Percentiles rank a stretch among this genome's conserved stretches.
phyloP scores from a whole-genome alignment of 1,140 invertebrate genomes.

The Sinella curviseta region DNA sequence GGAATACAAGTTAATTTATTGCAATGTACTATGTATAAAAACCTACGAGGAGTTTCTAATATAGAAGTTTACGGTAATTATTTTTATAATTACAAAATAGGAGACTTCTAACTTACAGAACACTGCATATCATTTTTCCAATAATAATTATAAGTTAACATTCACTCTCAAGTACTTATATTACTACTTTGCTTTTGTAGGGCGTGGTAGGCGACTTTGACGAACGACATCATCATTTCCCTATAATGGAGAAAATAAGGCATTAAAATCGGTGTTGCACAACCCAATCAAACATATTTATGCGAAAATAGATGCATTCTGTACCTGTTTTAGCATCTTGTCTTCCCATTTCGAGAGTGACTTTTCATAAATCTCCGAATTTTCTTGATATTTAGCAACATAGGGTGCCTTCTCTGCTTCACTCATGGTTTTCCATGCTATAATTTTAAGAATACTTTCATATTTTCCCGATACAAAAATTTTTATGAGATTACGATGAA shows the following conservation, averaged over 20 bases:
- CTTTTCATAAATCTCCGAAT: constrained; percentile 33
- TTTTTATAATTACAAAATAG: too few species aligned
- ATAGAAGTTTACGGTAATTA: too few species aligned
- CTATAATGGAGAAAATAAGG: constrained; percentile 27
- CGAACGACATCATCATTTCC: constrained; percentile 44
- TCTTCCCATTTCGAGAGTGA: constrained; percentile 43
- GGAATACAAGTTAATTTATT: too few species aligned
- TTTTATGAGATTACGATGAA: not conserved
- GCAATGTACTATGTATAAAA: too few species aligned
- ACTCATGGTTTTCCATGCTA: constrained; percentile 37
- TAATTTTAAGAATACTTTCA: not conserved
- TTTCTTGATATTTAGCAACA: constrained; percentile 23
- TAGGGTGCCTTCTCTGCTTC: constrained; percentile 41
- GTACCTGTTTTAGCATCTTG: constrained; percentile 45
- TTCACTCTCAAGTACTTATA: not conserved
- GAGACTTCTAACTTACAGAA: too few species aligned
- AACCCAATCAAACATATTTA: too few species aligned
- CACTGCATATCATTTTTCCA: too few species aligned
- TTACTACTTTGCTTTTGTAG: too few species aligned
- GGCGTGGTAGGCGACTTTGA: not conserved
- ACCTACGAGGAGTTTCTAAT: too few species aligned
- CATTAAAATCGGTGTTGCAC: too few species aligned
- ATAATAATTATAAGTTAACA: too few species aligned
- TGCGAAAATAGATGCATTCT: not conserved
- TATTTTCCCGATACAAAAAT: not conserved